These are phyloP conservation scores for Catocala fraxini DNA, from an alignment of 2,888 invertebrate species.

Conservation along the genomic window DNA sequence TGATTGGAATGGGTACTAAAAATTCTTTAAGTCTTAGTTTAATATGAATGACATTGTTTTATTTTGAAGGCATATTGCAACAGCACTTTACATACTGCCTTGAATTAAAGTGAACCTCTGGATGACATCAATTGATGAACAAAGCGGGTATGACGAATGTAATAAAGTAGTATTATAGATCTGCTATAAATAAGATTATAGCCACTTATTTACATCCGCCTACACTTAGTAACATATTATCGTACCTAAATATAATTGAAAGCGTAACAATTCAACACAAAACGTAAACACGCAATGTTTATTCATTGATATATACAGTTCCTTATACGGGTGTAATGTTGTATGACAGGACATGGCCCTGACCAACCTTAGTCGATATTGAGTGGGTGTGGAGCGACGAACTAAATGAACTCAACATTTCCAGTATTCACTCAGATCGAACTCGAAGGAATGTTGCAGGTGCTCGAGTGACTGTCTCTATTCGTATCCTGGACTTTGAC, in stretches of 20 bases:
- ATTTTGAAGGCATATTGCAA: no score
- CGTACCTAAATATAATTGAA: constrained; percentile 14
- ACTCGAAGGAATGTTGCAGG: constrained; percentile 45
- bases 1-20: no score
- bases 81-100: no score
- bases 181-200: constrained; percentile 2
- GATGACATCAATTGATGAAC: neutral
- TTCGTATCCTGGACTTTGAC: neutral
- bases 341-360: constrained; percentile 54
- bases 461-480: constrained; percentile 20
- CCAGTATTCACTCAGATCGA: constrained; percentile 34
- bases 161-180: neutral
- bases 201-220: neutral
- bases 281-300: constrained; percentile 39
- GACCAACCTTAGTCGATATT: constrained; percentile 58
- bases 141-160: neutral
- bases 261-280: constrained; percentile 17
- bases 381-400: constrained; percentile 54
- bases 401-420: constrained; percentile 31
- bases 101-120: no score
- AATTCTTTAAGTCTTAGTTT: no score
- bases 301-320: constrained; percentile 38
- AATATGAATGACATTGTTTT: no score
- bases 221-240: constrained; percentile 3
- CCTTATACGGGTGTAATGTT: constrained; percentile 44